phyloP scores from a whole-genome alignment of 2,797 vertebrate genomes.

The Gephyroberyx darwinii region DNA sequence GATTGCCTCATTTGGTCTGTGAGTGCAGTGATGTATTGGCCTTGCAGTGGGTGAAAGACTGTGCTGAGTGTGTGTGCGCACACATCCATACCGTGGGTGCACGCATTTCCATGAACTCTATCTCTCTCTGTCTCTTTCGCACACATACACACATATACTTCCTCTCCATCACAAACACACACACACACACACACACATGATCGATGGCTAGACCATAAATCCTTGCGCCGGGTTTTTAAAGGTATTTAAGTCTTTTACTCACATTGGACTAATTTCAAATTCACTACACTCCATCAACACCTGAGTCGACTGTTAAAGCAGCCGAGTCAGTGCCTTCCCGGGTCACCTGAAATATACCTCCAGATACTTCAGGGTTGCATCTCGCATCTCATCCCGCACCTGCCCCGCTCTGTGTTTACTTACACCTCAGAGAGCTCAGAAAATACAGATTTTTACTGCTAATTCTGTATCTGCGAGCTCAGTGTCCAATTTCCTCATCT shows the following conservation, averaged over 20 bases:
- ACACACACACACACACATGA: conserved; percentile 45
- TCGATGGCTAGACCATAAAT: conserved; percentile 71
- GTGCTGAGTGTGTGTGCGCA: conserved; percentile 28
- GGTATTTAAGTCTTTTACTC: conserved; percentile 71
- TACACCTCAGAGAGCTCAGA: conserved; percentile 23
- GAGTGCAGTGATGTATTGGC: conserved; percentile 90
- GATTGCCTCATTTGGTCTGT: conserved; percentile 97
- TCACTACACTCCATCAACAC: conserved; percentile 75
- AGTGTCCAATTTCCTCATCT: not conserved
- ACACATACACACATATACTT: conserved; percentile 17
- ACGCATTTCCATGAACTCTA: conserved; percentile 58
- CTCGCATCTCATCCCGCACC: conserved; percentile 27
- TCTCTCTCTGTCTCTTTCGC: conserved; percentile 33
- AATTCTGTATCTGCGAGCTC: conserved; percentile 13
- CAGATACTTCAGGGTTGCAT: conserved; percentile 28
- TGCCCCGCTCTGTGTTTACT: conserved; percentile 33
- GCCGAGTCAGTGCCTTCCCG: conserved; percentile 49
- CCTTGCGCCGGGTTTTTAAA: conserved; percentile 67
- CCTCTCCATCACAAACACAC: not conserved
- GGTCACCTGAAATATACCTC: conserved; percentile 53
- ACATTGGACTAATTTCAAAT: conserved; percentile 74
- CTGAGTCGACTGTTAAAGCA: conserved; percentile 64
- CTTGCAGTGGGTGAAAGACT: conserved; percentile 69
- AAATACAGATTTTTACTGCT: conserved; percentile 11
- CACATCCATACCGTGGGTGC: conserved; percentile 53